Evolutionary conservation across 2,113 vertebrate species (phyloP), one percentile per base, ranked within the genome.

Genomic region (Paedocypris sp.): DNA sequence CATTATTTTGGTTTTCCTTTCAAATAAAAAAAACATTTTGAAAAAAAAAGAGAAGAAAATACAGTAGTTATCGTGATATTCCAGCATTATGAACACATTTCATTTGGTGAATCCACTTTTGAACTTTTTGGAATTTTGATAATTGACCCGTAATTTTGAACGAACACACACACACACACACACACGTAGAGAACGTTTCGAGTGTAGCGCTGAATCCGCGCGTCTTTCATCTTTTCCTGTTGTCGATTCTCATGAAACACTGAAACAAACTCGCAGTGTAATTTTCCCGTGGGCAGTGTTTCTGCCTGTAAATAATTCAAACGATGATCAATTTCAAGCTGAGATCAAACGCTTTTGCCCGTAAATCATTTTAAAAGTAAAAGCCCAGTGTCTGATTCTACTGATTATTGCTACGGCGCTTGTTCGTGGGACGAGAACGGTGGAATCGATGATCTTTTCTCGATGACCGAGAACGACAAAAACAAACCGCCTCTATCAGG

Each of bases 221-320:
- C 31, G 28, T 16, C 47, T 68, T 19, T 51, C 20, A 47, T 50
- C 32, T 54, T 9, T 46, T 19, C 42, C 42, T 62, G 33, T 46
- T 60, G 47, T 56, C 26, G 54, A 62, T 56, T 33, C 51, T 28
- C 26, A 43, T 15, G 43, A 13, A 41, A 53, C 56, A 52, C 13
- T 59, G 48, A 32, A 60, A 53, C 16, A 31, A 62, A 47, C 29
- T 54, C 23, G n/a, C 33, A 62, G 60, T 56, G 58, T 23, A 28
- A 54, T 70, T 52, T 43, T 31, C 45, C 52, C 52, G 32, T 43
- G 12, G 29, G 32, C 23, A 39, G 23, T 62, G 58, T 62, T 52
- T 25, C 31, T 16, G 28, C 66, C 62, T 42, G 46, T 70, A 62
- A 70, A 66, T 59, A 66, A 66, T 66, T 61, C 57, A 70, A 50